Conservation (phyloP, 2,888 invertebrate species). For the Nowickia ferox region DNA sequence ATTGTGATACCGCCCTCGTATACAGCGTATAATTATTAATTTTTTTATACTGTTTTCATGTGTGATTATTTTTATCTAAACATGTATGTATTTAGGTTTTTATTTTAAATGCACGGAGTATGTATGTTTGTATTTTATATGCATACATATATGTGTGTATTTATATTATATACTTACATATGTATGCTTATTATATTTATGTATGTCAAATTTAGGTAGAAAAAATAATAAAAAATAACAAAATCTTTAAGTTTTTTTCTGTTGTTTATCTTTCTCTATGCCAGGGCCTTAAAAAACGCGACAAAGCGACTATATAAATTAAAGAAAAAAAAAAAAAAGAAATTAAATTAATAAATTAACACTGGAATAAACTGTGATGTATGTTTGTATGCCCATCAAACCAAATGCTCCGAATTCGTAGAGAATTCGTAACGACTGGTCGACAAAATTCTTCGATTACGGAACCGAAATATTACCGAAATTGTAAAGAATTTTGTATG, state of each 20-base stretch:
- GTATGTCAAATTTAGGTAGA: constrained; percentile 52
- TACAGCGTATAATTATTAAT: not conserved
- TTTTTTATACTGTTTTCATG: constrained; percentile 16
- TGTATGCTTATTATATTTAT: constrained; percentile 48
- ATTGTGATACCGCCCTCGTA: constrained; percentile 14
- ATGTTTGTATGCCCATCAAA: not conserved
- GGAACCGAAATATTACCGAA: too few relatives aligned
- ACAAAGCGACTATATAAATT: constrained; percentile 34
- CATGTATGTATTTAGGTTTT: constrained; percentile 23
- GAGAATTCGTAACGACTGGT: too few relatives aligned
- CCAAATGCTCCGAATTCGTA: too few relatives aligned
- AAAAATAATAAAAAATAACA: constrained; percentile 26
- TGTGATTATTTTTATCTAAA: constrained; percentile 54
- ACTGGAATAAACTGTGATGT: constrained; percentile 13
- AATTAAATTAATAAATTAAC: not conserved
- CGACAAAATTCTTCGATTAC: too few relatives aligned
- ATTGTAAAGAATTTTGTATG: too few relatives aligned
- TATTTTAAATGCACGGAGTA: constrained; percentile 23
- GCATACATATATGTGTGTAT: not conserved
- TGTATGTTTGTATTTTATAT: constrained; percentile 21
- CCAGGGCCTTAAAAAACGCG: constrained; percentile 12
- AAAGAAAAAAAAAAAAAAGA: not conserved
- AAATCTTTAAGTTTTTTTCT: constrained; percentile 19
- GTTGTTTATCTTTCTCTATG: constrained; percentile 19
- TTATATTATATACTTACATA: constrained; percentile 18